phyloP scores from a whole-genome alignment of 2,797 vertebrate species.

The Limosa lapponica region DNA sequence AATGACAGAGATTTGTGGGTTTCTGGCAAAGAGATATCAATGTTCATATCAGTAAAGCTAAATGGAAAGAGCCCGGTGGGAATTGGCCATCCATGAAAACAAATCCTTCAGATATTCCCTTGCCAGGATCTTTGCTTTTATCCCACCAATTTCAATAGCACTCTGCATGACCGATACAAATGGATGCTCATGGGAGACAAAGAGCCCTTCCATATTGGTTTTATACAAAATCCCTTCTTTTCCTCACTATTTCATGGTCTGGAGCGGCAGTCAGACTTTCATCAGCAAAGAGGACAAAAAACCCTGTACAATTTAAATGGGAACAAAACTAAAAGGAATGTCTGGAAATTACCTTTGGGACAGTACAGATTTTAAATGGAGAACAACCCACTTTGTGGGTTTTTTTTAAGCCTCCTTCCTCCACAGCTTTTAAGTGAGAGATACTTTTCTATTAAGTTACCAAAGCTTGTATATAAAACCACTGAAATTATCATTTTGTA shows the following conservation, averaged over 20 bases:
- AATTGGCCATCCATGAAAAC: not conserved
- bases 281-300: not conserved
- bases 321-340: not conserved
- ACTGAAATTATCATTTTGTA: not conserved
- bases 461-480: not conserved
- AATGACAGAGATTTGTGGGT: not conserved
- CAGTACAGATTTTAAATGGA: not conserved
- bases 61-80: not conserved
- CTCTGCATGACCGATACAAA: not conserved
- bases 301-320: not conserved
- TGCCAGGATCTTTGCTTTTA: not conserved
- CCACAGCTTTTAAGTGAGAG: not conserved
- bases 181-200: not conserved
- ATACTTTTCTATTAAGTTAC: not conserved
- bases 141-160: not conserved
- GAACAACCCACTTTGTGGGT: not conserved
- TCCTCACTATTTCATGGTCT: not conserved
- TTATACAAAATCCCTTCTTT: not conserved
- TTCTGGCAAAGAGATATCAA: not conserved
- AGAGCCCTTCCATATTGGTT: not conserved
- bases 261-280: not conserved
- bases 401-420: not conserved
- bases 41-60: not conserved
- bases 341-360: not conserved
- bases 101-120: not conserved